A percentile compares a stretch with the other conserved stretches of the same genome.
Conservation (phyloP, 2,113 vertebrate species). For the Chinchilla lanigera region DNA sequence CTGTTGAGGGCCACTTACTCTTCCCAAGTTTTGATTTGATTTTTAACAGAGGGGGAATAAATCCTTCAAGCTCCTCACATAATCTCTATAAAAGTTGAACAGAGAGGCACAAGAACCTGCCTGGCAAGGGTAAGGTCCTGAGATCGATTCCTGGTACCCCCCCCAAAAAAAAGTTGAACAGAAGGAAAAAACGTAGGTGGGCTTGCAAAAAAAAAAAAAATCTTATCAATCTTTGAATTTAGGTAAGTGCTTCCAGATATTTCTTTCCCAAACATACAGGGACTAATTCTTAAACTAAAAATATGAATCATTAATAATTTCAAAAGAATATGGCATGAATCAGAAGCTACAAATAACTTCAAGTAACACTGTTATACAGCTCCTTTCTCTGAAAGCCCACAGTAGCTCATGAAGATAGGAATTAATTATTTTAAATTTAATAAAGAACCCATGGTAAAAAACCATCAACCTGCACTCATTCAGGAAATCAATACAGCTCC, state of each 20-base stretch:
- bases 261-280: slow-evolving; percentile 50
- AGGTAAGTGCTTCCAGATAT: slow-evolving; percentile 20
- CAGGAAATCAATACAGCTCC: slow-evolving; percentile 42
- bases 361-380: slow-evolving; percentile 46
- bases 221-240: background rate
- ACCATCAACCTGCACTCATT: slow-evolving; percentile 50
- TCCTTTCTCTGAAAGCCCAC: slow-evolving; percentile 53
- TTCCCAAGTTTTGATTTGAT: slow-evolving; percentile 21
- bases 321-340: slow-evolving; percentile 68
- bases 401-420: slow-evolving; percentile 55
- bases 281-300: slow-evolving; percentile 71
- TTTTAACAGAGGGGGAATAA: background rate
- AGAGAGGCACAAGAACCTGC: too few species aligned
- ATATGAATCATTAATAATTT: slow-evolving; percentile 67
- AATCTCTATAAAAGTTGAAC: slow-evolving; percentile 42
- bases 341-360: slow-evolving; percentile 74
- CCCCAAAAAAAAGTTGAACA: slow-evolving; percentile 7
- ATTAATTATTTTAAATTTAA: slow-evolving; percentile 66
- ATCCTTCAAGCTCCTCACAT: background rate
- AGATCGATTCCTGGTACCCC: too few species aligned
- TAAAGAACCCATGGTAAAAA: slow-evolving; percentile 52
- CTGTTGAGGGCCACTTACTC: slow-evolving; percentile 9
- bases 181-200: background rate
- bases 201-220: slow-evolving; percentile 3
- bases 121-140: too few species aligned